Base-by-base conservation (phyloP, 2,113 vertebrate species). In the Phrynosoma platyrhinos region DNA sequence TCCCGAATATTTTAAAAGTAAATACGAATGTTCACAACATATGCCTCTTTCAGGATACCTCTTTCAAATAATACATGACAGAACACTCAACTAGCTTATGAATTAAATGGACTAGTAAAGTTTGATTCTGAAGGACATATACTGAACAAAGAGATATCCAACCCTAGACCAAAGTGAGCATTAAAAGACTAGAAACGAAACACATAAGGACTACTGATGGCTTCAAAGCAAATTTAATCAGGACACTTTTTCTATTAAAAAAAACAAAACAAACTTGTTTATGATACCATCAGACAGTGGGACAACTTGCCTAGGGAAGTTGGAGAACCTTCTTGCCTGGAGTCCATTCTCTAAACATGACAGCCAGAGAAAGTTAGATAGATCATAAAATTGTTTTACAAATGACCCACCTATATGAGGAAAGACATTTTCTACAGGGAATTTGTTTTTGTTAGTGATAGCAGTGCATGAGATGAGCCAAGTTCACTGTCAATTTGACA, bases 91-190 rank as follows among this genome's bases (percentile, higher is more conserved):
- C 80, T 78, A 84, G 9, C 30, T 76, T 12, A 84, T 9, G 82
- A 91, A 91, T 52, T 55, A 80, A 79, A 86, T 25, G 66, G 23
- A 25, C 69, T 86, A 66, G n/a, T 87, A 87, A 88, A 1, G 16
- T 85, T 75, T 58, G 85, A 91, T 40, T 58, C 42, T 64, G 79
- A 86, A 74, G 84, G 81, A 85, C 52, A 84, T 90, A 80, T 92
- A 53, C 4, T 81, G 76, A 93, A 82, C 82, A 88, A 62, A 80
- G 91, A 36, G 36, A 18, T 40, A 88, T 62, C 42, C 90, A 81
- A 89, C 79, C 42, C 86, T 86, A 69, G 75, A 9, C 1, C 90
- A 90, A 87, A 88, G 30, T 20, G 21, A 27, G 27, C 9, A 30
- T 27, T 2, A 27, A 9, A 27, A 27, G 23, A 69, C 53, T 62